Conservation (phyloP, 2,888 invertebrate genomes). For the Choreutis nemorana region DNA sequence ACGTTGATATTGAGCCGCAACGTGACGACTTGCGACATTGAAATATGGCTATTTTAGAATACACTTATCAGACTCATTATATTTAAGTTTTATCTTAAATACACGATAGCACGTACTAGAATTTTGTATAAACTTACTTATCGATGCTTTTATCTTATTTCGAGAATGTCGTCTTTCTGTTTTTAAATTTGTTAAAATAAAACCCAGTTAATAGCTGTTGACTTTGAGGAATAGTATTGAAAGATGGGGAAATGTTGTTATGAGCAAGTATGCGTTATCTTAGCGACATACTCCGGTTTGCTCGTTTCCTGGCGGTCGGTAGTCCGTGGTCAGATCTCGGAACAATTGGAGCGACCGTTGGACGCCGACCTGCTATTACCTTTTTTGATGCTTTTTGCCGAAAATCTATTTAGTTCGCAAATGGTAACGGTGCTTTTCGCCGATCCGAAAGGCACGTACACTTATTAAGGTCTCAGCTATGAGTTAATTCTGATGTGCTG, state of each 20-base stretch:
- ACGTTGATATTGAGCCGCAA: slow-evolving; percentile 16
- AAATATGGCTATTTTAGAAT: slow-evolving; percentile 12
- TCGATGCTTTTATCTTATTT: too few relatives aligned
- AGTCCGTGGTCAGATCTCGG: slow-evolving; percentile 26
- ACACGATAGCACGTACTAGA: too few relatives aligned
- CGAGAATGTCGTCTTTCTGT: too few relatives aligned
- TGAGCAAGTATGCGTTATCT: neutral
- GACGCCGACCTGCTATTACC: slow-evolving; percentile 43
- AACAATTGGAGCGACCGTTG: slow-evolving; percentile 56
- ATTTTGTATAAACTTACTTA: too few relatives aligned
- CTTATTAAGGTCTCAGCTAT: slow-evolving; percentile 45
- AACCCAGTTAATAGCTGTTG: too few relatives aligned
- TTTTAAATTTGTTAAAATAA: too few relatives aligned
- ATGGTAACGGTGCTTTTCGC: slow-evolving; percentile 49
- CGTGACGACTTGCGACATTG: slow-evolving; percentile 17
- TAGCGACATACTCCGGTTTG: too few relatives aligned
- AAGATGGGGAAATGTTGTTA: too few relatives aligned
- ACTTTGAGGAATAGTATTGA: too few relatives aligned
- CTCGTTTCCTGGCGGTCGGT: slow-evolving; percentile 14
- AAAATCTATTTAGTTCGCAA: slow-evolving; percentile 54
- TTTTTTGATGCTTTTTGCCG: slow-evolving; percentile 56
- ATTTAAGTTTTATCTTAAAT: too few relatives aligned
- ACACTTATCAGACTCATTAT: too few relatives aligned
- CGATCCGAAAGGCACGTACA: slow-evolving; percentile 32
- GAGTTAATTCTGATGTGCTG: slow-evolving; percentile 15